Conservation (phyloP, 1,140 invertebrate genomes). For the Chionoecetes opilio region DNA sequence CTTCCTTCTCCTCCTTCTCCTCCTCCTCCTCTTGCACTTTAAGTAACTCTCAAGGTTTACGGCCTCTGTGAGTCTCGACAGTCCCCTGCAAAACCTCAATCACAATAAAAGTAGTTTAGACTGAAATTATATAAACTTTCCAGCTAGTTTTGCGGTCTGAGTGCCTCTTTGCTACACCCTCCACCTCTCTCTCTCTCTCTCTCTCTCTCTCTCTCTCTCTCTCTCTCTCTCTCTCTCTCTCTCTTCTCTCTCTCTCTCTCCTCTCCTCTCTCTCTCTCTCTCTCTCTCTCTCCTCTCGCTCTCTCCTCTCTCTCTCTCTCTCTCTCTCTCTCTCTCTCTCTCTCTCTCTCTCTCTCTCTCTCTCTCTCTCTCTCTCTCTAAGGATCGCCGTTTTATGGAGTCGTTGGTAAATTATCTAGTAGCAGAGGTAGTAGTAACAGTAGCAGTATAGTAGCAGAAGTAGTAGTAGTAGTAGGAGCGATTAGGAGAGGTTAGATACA, state of each 20-base stretch:
- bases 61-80: not conserved
- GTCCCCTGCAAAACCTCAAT: constrained; percentile 51
- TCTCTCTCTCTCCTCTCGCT: not conserved
- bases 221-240: constrained; percentile 32
- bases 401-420: no score
- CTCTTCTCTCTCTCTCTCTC: constrained; percentile 10
- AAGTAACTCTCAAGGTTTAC: constrained; percentile 55
- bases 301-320: not conserved
- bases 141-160: constrained; percentile 43
- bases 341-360: constrained; percentile 3
- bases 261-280: not conserved
- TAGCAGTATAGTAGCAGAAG: no score
- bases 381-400: no score
- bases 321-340: not conserved
- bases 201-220: constrained; percentile 55
- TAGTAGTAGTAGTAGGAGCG: not conserved
- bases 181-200: constrained; percentile 10
- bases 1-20: not conserved
- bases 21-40: not conserved
- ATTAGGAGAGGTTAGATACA: not conserved
- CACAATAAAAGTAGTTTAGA: constrained; percentile 70
- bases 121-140: constrained; percentile 64
- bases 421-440: no score
- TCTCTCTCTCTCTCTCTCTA: constrained; percentile 27
- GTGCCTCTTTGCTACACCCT: not conserved